Conservation (phyloP, 2,888 invertebrate species). For the Eupithecia subumbrata region DNA sequence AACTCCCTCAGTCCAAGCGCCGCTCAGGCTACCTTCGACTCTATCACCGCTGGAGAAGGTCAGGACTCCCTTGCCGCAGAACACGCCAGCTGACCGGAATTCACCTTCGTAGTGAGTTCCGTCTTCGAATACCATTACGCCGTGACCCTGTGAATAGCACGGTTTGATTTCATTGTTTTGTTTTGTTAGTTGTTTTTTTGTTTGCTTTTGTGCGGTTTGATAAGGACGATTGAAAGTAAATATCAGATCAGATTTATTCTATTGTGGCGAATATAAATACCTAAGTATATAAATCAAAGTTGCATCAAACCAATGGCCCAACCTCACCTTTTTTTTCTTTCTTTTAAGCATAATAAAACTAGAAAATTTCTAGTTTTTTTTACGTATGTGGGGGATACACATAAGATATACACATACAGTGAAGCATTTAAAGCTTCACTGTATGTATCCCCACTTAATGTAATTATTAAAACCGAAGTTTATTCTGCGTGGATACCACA, state of each 20-base stretch:
- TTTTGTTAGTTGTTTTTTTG: background rate
- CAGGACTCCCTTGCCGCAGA: slow-evolving; percentile 91
- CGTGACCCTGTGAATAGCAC: slow-evolving; percentile 86
- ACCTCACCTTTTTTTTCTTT: too few species aligned
- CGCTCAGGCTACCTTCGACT: slow-evolving; percentile 89
- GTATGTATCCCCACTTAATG: too few species aligned
- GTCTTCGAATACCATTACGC: slow-evolving; percentile 94
- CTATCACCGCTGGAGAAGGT: slow-evolving; percentile 91
- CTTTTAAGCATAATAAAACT: too few species aligned
- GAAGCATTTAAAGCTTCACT: too few species aligned
- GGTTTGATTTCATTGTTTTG: background rate
- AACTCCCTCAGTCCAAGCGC: slow-evolving; percentile 90
- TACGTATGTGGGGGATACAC: too few species aligned
- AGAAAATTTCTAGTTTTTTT: too few species aligned
- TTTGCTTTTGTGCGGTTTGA: background rate
- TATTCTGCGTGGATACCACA: too few species aligned
- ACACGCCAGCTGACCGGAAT: slow-evolving; percentile 90
- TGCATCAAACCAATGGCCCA: too few species aligned
- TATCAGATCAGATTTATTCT: background rate
- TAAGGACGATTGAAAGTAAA: background rate
- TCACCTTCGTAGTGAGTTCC: slow-evolving; percentile 96
- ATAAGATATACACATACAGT: too few species aligned
- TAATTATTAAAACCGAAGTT: too few species aligned
- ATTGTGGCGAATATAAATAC: too few species aligned
- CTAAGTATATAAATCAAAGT: too few species aligned